Conservation (phyloP, 2,888 invertebrate species). For the Lasioglossum marginatum region DNA sequence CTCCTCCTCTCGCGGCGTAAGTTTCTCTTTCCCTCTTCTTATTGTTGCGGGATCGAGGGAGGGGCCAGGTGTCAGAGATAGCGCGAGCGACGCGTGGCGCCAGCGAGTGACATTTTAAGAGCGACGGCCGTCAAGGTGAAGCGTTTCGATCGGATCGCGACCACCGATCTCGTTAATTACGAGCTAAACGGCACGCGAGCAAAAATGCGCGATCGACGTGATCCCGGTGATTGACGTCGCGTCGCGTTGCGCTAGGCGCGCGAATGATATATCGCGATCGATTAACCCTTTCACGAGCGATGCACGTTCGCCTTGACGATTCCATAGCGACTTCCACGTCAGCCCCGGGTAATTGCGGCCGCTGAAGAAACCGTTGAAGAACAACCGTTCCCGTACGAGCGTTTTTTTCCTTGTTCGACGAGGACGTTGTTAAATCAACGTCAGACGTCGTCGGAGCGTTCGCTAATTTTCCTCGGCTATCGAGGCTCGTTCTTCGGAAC, state of each 20-base stretch:
- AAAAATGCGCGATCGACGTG: constrained; percentile 43
- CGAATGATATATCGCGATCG: constrained; percentile 58
- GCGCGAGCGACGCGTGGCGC: background rate
- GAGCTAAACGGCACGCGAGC: constrained; percentile 3
- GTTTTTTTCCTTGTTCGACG: background rate
- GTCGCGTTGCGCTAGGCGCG: constrained; percentile 20
- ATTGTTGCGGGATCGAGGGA: background rate
- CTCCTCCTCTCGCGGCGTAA: background rate
- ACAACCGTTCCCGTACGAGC: background rate
- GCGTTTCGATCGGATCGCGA: constrained; percentile 16
- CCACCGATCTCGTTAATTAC: constrained; percentile 49
- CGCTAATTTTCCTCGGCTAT: background rate
- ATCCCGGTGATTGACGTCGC: constrained; percentile 38
- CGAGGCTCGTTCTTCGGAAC: background rate
- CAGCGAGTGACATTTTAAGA: constrained; percentile 17
- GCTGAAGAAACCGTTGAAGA: constrained; percentile 10
- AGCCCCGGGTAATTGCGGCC: constrained; percentile 25
- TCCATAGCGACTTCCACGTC: constrained; percentile 10
- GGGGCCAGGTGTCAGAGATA: background rate
- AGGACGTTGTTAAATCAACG: constrained; percentile 18
- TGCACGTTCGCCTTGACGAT: constrained; percentile 49
- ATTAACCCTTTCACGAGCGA: constrained; percentile 60
- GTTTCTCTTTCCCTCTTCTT: background rate
- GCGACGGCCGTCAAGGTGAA: constrained; percentile 10
- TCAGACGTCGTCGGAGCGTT: constrained; percentile 7